Conservation (phyloP, 2,113 vertebrate species). For the Trogon melanurus region DNA sequence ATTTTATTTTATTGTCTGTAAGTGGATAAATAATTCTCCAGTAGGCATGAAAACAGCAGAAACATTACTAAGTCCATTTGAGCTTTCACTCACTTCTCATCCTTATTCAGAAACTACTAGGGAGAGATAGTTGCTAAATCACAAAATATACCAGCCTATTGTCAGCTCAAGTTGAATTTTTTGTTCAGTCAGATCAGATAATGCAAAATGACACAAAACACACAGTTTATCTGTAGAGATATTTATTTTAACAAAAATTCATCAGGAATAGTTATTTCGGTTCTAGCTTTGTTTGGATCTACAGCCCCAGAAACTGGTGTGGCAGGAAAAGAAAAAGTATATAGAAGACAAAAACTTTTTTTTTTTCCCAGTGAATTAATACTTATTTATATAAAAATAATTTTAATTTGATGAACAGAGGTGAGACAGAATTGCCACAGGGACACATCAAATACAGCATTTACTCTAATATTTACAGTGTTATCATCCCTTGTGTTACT, state of each 20-base stretch:
- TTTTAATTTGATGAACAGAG: neutral
- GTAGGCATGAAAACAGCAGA: neutral
- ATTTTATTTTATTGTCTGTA: constrained; percentile 55
- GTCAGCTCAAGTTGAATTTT: neutral
- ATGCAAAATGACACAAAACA: neutral
- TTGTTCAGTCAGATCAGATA: neutral
- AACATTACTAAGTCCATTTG: neutral
- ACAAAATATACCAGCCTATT: neutral
- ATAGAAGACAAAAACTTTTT: neutral
- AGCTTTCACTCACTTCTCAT: neutral
- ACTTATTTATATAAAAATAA: neutral
- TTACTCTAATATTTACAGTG: neutral
- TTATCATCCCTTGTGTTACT: neutral
- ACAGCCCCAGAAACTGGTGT: neutral
- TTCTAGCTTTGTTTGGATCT: neutral
- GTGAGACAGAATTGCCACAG: neutral
- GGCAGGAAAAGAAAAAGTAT: neutral
- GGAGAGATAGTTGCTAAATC: neutral
- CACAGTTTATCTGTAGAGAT: neutral
- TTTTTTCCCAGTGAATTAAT: neutral
- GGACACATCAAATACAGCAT: rapidly evolving
- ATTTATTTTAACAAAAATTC: neutral
- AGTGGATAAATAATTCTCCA: constrained; percentile 49
- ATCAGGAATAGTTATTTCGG: neutral
- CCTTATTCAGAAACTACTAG: neutral